A percentile compares a stretch with the other conserved stretches of the same genome.
Conservation (phyloP, 2,113 vertebrate genomes). For the Dissostichus mawsoni region DNA sequence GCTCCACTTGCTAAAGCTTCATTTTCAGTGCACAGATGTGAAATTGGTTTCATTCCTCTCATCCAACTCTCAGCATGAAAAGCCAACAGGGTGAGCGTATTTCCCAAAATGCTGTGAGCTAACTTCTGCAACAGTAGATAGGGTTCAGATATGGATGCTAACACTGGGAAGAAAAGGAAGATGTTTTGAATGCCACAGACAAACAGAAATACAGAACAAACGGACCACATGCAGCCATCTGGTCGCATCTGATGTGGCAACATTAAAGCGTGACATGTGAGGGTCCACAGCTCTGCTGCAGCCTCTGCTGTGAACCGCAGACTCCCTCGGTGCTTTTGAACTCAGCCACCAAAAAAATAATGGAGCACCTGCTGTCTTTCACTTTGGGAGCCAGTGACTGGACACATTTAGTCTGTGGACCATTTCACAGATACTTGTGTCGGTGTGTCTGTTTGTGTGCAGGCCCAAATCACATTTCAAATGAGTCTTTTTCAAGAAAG, state of each 20-base stretch:
- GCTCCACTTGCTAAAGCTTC: neutral
- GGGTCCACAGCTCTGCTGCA: slow-evolving; percentile 9
- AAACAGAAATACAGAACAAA: slow-evolving; percentile 34
- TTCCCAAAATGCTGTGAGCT: neutral
- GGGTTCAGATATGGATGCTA: neutral
- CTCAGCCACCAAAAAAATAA: slow-evolving; percentile 47
- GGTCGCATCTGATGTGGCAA: slow-evolving; percentile 53
- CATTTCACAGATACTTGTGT: slow-evolving; percentile 16
- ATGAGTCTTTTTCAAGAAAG: slow-evolving; percentile 19
- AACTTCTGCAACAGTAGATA: neutral
- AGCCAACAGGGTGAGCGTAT: neutral
- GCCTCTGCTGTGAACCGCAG: slow-evolving; percentile 26
- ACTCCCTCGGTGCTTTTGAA: slow-evolving; percentile 41
- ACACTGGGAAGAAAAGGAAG: neutral
- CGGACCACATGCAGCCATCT: slow-evolving; percentile 37
- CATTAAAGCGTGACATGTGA: slow-evolving; percentile 48
- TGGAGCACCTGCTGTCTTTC: slow-evolving; percentile 55
- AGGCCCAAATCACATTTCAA: slow-evolving; percentile 39
- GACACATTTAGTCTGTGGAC: slow-evolving; percentile 31
- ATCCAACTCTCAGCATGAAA: neutral
- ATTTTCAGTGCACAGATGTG: neutral
- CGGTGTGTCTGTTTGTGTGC: slow-evolving; percentile 19
- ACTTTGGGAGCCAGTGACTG: slow-evolving; percentile 33
- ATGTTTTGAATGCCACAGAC: slow-evolving; percentile 16
- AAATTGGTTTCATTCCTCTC: neutral